A percentile compares a stretch with the other conserved stretches of the same genome.
Conservation (phyloP, 2,888 invertebrate genomes). For the Horisme vitalbata region DNA sequence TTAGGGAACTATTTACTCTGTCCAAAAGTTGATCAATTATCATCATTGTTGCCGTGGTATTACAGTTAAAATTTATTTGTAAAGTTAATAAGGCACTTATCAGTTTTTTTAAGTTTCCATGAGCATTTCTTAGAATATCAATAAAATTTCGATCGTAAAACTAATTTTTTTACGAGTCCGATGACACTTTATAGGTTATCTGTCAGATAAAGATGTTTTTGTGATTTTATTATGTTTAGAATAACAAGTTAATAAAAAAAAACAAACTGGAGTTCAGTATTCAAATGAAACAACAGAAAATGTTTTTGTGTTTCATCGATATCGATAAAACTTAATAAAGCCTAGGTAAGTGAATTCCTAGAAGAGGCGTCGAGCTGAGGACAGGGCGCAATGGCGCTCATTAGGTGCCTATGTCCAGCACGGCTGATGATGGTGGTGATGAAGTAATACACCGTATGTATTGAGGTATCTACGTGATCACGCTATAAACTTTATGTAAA, state of each 20-base stretch:
- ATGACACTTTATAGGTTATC: constrained; percentile 53
- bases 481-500: too few relatives aligned
- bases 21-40: constrained; percentile 1
- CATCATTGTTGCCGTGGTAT: constrained; percentile 1
- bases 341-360: too few relatives aligned
- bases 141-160: constrained; percentile 51
- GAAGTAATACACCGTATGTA: too few relatives aligned
- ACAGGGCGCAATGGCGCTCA: too few relatives aligned
- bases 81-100: constrained; percentile 2
- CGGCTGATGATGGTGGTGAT: too few relatives aligned
- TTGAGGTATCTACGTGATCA: too few relatives aligned
- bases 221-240: neutral
- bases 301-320: too few relatives aligned
- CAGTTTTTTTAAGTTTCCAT: constrained; percentile 18
- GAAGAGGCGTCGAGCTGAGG: too few relatives aligned
- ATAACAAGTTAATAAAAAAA: neutral
- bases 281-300: too few relatives aligned
- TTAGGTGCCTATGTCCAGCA: too few relatives aligned
- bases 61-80: neutral
- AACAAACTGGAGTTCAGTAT: too few relatives aligned
- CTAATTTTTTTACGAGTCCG: constrained; percentile 48
- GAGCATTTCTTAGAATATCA: constrained; percentile 34
- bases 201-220: constrained; percentile 41
- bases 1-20: constrained; percentile 11
- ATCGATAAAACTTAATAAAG: too few relatives aligned